Base-by-base conservation (phyloP, 2,888 invertebrate species). In the Nowickia ferox region DNA sequence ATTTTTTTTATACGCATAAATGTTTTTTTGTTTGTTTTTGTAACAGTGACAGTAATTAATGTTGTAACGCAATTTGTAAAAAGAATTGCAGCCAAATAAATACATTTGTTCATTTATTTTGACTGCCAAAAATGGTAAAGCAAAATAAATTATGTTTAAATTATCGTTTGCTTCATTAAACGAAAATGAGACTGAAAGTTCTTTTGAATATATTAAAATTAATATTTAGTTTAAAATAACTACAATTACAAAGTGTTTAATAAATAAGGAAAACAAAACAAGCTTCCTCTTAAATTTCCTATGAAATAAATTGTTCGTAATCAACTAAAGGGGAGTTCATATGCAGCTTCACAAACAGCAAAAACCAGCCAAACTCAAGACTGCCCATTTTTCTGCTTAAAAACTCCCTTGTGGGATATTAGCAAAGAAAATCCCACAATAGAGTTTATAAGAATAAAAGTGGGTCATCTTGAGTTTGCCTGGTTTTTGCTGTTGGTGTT, bases 91-190 rank as follows among this genome's bases (percentile, higher is more conserved):
- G 51, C 40, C 51, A 69, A 69, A 69, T 53, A 63, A n/a, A n/a
- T n/a, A n/a, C n/a, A 53, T 69, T 61, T 78, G 42, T 59, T 51
- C n/a, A 59, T 59, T 59, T 48, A 66, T 80, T 65, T 55, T 17
- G 48, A 80, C 40, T 55, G 46, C 22, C 59, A 81, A 74, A 74
- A 38, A 48, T 65, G 11, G 46, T 9, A 40, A 77, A 48, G 30
- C 40, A 40, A 76, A 42, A 42, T 51, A 44, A 53, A 75, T 63
- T 63, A 11, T 22, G 15, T 2, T 10, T 42, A 51, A 63, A 51
- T 53, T 51, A 22, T 63, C 9, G 38, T 63, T 19, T 51, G 46
- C 30, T 57, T 13, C n/a, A 38, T 48, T 48, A 22, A 42, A 46
- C 57, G 22, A 30, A 4, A 17, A 22, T 40, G 51, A 40, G 40